A percentile compares a stretch with the other conserved stretches of the same genome.
Evolutionary conservation across 2,888 invertebrate genomes (phyloP).

Genomic region (Hedya salicella): DNA sequence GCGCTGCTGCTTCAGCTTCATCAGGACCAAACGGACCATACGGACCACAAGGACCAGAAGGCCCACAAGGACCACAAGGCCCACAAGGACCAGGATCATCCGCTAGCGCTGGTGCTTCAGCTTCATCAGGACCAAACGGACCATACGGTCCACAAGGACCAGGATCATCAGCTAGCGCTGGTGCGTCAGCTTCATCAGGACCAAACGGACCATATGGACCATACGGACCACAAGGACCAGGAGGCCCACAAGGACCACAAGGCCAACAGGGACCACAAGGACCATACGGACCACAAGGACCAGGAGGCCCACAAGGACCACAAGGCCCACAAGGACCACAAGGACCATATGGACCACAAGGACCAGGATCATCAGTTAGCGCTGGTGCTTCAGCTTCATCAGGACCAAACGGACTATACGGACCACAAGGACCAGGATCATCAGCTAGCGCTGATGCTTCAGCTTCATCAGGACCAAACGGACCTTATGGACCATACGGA

Average conservation of each 20-base stretch:
- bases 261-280: conserved; percentile 35
- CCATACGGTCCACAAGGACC: conserved; percentile 6
- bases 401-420: conserved; percentile 1
- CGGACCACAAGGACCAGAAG: conserved; percentile 17
- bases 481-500: conserved; percentile 7
- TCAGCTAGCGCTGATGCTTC: conserved; percentile 20
- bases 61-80: conserved; percentile 6
- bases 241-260: conserved; percentile 7
- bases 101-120: too few species aligned
- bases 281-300: conserved; percentile 34
- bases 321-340: conserved; percentile 1
- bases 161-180: conserved; percentile 13
- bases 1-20: conserved; percentile 2
- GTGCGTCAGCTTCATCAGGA: neutral
- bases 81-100: conserved; percentile 13
- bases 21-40: neutral
- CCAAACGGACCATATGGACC: too few species aligned
- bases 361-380: neutral
- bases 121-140: conserved; percentile 18
- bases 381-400: neutral
- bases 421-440: conserved; percentile 21
- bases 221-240: conserved; percentile 4
- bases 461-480: neutral
- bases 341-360: conserved; percentile 7
- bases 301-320: conserved; percentile 34